phyloP scores from a whole-genome alignment of 1,140 invertebrate species.

The Bombus balteatus region DNA sequence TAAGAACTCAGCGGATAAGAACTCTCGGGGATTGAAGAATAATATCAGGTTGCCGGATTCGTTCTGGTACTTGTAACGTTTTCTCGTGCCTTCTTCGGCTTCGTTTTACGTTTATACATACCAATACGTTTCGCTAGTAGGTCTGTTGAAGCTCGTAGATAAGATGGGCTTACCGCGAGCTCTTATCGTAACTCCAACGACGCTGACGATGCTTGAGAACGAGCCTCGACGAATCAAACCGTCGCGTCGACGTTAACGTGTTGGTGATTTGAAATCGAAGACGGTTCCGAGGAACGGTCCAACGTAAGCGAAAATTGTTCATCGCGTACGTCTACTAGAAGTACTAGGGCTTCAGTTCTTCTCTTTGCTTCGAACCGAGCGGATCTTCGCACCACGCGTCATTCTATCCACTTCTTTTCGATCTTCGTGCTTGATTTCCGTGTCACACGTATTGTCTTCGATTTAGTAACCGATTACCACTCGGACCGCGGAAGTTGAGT shows the following conservation, averaged over 20 bases:
- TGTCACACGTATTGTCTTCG: background rate
- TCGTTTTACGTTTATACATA: background rate
- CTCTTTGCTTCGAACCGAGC: slow-evolving; percentile 19
- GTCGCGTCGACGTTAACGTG: slow-evolving; percentile 24
- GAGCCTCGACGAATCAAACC: background rate
- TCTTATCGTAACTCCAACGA: slow-evolving; percentile 55
- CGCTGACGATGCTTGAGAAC: slow-evolving; percentile 72
- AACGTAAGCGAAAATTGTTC: slow-evolving; percentile 51
- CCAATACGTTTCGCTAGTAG: background rate
- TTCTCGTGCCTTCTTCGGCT: background rate
- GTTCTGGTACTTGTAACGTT: background rate
- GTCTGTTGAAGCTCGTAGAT: background rate
- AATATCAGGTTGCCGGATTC: slow-evolving; percentile 46
- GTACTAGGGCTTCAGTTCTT: slow-evolving; percentile 46
- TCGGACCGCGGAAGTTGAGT: background rate
- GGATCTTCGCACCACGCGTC: background rate
- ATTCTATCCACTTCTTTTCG: background rate
- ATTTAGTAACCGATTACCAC: background rate
- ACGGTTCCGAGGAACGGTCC: slow-evolving; percentile 53
- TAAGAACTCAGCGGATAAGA: too few species aligned
- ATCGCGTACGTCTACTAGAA: background rate
- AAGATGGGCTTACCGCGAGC: slow-evolving; percentile 16
- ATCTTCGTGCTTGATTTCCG: background rate
- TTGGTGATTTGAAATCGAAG: slow-evolving; percentile 62
- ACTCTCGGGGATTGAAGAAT: too few species aligned